Evolutionary conservation across 1,140 invertebrate genomes (phyloP).

Genomic region (Campoletis sonorensis): DNA sequence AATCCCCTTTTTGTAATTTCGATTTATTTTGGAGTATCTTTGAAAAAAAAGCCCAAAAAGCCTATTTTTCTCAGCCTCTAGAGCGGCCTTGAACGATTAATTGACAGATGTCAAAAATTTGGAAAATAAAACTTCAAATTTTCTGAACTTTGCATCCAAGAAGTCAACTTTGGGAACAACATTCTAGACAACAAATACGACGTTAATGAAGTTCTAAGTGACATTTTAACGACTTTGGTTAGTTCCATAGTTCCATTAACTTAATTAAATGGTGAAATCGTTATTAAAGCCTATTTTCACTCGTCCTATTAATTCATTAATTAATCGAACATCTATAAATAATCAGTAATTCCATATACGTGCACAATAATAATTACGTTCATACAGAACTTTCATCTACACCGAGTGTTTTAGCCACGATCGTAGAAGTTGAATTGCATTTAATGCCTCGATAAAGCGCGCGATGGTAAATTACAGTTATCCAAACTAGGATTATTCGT

Average conservation of each 20-base stretch:
- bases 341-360: neutral
- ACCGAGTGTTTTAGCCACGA: neutral
- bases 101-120: no score
- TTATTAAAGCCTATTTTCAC: neutral
- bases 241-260: no score
- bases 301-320: neutral
- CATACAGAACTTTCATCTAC: neutral
- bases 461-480: conserved; percentile 5
- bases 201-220: neutral
- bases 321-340: neutral
- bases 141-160: no score
- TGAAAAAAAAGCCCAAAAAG: no score
- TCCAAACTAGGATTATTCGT: conserved; percentile 15
- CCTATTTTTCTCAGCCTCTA: no score
- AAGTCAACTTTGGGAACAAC: no score
- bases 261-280: neutral
- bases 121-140: no score
- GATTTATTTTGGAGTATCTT: no score
- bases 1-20: no score
- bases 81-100: no score
- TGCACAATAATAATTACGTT: neutral
- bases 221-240: no score
- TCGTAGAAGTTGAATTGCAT: conserved; percentile 15
- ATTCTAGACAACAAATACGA: no score
- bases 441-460: conserved; percentile 9